Conservation (phyloP, 2,888 invertebrate genomes). For the Noctua fimbriata region DNA sequence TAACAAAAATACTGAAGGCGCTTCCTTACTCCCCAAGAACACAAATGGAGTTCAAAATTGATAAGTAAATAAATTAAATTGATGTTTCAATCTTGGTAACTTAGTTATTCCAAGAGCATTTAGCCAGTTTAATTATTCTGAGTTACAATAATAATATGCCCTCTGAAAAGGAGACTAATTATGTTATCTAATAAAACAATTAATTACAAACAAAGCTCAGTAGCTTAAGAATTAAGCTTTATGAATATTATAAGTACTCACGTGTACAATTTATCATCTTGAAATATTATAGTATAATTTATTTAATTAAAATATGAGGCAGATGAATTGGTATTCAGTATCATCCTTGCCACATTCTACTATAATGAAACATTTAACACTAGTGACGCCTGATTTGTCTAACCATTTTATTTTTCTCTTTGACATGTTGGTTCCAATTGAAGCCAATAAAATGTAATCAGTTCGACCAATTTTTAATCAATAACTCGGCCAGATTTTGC, state of each 20-base stretch:
- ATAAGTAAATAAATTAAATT: conserved; percentile 2
- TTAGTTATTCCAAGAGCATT: conserved; percentile 1
- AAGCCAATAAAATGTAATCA: conserved; percentile 77
- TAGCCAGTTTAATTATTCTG: conserved; percentile 18
- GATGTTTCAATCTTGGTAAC: conserved; percentile 13
- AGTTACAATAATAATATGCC: conserved; percentile 19
- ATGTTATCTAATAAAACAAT: conserved; percentile 14
- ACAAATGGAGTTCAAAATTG: not conserved
- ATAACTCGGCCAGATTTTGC: conserved; percentile 48
- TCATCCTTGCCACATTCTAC: not conserved
- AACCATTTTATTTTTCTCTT: conserved; percentile 78
- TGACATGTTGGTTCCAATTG: conserved; percentile 78
- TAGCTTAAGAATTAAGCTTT: not conserved
- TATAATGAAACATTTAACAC: conserved; percentile 58
- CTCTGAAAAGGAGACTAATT: conserved; percentile 16
- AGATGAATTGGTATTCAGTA: conserved; percentile 15
- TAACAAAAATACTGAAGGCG: not conserved
- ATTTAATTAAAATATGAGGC: conserved; percentile 9
- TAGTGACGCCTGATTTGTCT: conserved; percentile 72
- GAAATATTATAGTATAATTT: not conserved
- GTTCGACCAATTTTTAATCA: conserved; percentile 66
- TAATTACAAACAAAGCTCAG: not conserved
- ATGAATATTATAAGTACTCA: not conserved
- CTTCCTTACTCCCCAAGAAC: not conserved
- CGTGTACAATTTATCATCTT: not conserved